These are phyloP conservation scores for Melopsittacus undulatus DNA, from an alignment of 2,797 vertebrate species.

Conservation along the genomic window DNA sequence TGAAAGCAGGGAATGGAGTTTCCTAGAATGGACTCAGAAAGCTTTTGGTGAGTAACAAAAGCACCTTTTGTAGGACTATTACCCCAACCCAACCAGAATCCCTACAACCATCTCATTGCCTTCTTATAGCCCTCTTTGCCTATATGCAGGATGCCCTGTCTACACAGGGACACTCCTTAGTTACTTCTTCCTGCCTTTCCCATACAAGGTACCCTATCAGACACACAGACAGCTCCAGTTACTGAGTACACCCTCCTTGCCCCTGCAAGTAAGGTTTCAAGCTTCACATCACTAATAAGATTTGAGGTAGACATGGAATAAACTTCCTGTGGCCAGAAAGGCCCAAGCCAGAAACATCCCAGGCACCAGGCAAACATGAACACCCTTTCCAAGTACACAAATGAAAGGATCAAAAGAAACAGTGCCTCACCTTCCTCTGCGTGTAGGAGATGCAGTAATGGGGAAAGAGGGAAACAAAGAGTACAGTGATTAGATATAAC, in stretches of 20 bases:
- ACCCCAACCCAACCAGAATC: neutral
- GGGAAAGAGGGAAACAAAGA: neutral
- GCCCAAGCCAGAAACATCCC: neutral
- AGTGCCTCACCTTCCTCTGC: conserved; percentile 77
- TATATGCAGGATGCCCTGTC: neutral
- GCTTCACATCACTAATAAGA: neutral
- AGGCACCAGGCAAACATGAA: neutral
- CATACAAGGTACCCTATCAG: neutral
- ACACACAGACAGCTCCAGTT: neutral
- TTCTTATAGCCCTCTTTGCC: neutral
- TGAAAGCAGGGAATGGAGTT: neutral
- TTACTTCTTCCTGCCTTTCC: neutral
- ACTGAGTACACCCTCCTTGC: neutral
- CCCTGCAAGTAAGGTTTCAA: neutral
- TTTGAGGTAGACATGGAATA: neutral
- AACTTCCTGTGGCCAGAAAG: neutral
- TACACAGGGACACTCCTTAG: rapidly evolving
- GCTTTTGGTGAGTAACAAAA: neutral
- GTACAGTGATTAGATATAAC: neutral
- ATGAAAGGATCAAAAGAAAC: neutral
- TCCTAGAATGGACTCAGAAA: neutral
- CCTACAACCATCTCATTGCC: neutral
- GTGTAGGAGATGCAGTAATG: neutral
- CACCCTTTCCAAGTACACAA: neutral
- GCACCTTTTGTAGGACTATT: rapidly evolving